A percentile compares a stretch with the other conserved stretches of the same genome.
Evolutionary conservation across 2,888 invertebrate genomes (phyloP).

Genomic region (Dusona sp.): DNA sequence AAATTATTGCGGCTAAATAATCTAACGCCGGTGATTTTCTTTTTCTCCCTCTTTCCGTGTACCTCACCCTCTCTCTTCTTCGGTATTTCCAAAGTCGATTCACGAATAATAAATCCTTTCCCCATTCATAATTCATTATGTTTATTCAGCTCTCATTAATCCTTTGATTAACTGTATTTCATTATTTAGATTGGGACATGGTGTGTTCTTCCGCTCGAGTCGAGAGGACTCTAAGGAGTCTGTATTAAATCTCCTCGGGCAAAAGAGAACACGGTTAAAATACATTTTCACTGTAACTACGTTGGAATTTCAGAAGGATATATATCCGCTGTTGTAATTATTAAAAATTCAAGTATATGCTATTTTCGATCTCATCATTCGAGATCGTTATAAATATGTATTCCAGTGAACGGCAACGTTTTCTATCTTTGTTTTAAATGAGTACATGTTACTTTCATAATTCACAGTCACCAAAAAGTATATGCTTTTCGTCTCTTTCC

Average conservation of each 20-base stretch:
- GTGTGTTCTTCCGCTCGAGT: conserved; percentile 59
- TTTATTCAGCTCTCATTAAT: conserved; percentile 81
- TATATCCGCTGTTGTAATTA: neutral
- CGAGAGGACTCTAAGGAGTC: conserved; percentile 37
- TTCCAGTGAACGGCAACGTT: neutral
- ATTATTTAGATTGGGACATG: conserved; percentile 76
- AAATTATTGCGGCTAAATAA: conserved; percentile 62
- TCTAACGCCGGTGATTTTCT: conserved; percentile 17
- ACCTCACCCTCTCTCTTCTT: neutral
- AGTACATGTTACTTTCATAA: no score
- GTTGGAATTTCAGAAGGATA: conserved; percentile 2
- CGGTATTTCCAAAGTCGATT: conserved; percentile 70
- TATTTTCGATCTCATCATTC: neutral
- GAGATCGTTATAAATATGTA: neutral
- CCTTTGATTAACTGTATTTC: conserved; percentile 81
- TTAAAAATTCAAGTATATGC: neutral
- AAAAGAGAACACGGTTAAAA: conserved; percentile 30
- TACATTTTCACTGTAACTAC: conserved; percentile 17
- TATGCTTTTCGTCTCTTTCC: no score
- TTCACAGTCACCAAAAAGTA: no score
- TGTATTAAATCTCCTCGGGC: conserved; percentile 42
- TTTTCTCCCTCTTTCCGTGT: conserved; percentile 37
- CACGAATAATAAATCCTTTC: conserved; percentile 76
- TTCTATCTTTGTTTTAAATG: neutral
- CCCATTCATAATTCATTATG: conserved; percentile 82